Evolutionary conservation across 2,888 invertebrate genomes (phyloP), one percentile per base, ranked within the genome.

Genomic region (Pomacea canaliculata): DNA sequence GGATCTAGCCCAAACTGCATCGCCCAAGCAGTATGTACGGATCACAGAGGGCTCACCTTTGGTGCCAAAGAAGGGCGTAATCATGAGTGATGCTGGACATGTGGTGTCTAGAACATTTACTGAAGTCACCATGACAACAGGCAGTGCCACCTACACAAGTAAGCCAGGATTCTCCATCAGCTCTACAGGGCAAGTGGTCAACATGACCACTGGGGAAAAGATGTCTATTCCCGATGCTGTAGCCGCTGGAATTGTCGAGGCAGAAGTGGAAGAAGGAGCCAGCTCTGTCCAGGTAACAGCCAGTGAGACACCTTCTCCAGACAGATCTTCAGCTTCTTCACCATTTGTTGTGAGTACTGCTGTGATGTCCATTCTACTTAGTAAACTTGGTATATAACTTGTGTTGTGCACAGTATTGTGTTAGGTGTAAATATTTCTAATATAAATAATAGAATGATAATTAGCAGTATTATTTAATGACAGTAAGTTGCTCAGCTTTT

Each of bases 171-270:
- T 83, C 73, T 81, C 76, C 63, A 85, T 87, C 37, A 84, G 86
- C 74, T 85, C 86, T 10, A 94, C 94, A n/a, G 96, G 96, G 63
- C 92, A 94, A 70, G 97, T 97, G 90, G 93, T 96, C 88, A 95
- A 96, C 96, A 96, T 4, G 93, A 94, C 87, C 93, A 83, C 94
- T 23, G 96, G 96, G 0, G 93, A 94, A 79, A 94, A 94, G 86
- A 92, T 96, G 70, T 94, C 94, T 23, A 92, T 97, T 65, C 92
- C 94, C 3, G 94, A 96, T 88, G 96, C 97, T 0, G 93, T 97
- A 19, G 93, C 94, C 86, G 92, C 94, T 73, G 94, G 94, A 89
- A 91, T 97, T 37, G 93, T 97, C 66, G 96, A 97, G 90, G 94
- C 95, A 16, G 81, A 82, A 70, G 67, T 67, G 71, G 78, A 77